Conservation (phyloP, 2,113 vertebrate genomes). For the Cebidichthys violaceus region DNA sequence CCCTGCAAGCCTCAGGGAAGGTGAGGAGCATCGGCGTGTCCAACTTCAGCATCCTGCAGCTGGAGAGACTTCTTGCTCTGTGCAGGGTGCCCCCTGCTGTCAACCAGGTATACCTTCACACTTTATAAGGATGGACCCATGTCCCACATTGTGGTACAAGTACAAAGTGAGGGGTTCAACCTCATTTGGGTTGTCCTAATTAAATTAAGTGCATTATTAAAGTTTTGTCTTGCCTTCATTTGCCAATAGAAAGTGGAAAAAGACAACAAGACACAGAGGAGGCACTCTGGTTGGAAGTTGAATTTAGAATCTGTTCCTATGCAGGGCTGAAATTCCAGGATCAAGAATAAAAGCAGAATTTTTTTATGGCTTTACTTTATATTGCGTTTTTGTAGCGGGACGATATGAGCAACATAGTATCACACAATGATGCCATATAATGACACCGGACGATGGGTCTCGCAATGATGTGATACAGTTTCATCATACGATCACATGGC, state of each 20-base stretch:
- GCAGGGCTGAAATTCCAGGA: no score
- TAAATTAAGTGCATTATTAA: neutral
- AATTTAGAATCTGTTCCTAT: no score
- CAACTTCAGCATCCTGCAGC: constrained; percentile 83
- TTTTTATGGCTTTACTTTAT: no score
- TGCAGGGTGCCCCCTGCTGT: constrained; percentile 82
- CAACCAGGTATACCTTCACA: constrained; percentile 78
- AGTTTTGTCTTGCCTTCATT: no score
- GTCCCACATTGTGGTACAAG: neutral
- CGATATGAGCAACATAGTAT: neutral
- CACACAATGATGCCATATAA: neutral
- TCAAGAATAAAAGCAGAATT: neutral
- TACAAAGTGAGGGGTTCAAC: neutral
- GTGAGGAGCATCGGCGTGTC: constrained; percentile 86
- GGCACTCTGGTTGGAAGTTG: no score
- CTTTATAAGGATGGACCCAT: neutral
- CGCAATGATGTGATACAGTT: neutral
- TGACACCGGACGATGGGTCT: no score
- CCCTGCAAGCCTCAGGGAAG: constrained; percentile 80
- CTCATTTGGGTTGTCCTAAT: neutral
- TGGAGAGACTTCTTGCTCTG: constrained; percentile 81
- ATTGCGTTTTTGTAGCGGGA: neutral
- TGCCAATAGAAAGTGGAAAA: no score
- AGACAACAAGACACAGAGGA: no score
- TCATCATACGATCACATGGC: no score